phyloP scores from a whole-genome alignment of 2,888 invertebrate species.

The Ctenicera cuprea region DNA sequence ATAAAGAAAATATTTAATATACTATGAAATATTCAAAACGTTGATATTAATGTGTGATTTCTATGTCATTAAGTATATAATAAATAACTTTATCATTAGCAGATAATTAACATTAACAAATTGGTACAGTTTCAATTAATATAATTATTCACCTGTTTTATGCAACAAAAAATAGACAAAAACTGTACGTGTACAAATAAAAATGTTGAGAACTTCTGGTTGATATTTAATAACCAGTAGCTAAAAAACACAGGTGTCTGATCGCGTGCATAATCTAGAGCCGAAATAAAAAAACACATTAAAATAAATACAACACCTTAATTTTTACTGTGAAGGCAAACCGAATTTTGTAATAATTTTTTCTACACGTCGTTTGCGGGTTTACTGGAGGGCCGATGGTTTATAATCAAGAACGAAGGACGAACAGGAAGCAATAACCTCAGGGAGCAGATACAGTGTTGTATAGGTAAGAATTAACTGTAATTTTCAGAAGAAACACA shows the following conservation, averaged over 20 bases:
- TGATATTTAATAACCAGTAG: constrained; percentile 34
- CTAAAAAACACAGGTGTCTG: constrained; percentile 30
- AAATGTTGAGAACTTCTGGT: not conserved
- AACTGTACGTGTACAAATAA: not conserved
- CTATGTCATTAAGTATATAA: too few relatives aligned
- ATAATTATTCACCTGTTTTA: too few relatives aligned
- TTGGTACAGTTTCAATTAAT: not conserved
- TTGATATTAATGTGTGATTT: too few relatives aligned
- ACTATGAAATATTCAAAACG: too few relatives aligned
- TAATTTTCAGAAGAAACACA: constrained; percentile 24
- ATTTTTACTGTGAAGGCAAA: constrained; percentile 6
- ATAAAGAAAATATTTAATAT: too few relatives aligned
- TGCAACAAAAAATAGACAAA: too few relatives aligned
- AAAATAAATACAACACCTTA: constrained; percentile 15
- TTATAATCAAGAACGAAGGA: too few relatives aligned
- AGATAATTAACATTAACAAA: constrained; percentile 9
- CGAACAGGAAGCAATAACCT: not conserved
- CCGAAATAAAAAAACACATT: constrained; percentile 6
- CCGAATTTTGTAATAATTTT: not conserved
- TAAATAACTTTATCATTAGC: too few relatives aligned
- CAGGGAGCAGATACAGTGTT: not conserved
- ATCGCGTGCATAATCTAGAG: constrained; percentile 13
- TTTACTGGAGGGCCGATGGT: not conserved
- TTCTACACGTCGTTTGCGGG: not conserved
- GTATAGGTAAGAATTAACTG: constrained; percentile 11